phyloP scores from a whole-genome alignment of 2,888 invertebrate genomes.

The Hylaea fasciaria region DNA sequence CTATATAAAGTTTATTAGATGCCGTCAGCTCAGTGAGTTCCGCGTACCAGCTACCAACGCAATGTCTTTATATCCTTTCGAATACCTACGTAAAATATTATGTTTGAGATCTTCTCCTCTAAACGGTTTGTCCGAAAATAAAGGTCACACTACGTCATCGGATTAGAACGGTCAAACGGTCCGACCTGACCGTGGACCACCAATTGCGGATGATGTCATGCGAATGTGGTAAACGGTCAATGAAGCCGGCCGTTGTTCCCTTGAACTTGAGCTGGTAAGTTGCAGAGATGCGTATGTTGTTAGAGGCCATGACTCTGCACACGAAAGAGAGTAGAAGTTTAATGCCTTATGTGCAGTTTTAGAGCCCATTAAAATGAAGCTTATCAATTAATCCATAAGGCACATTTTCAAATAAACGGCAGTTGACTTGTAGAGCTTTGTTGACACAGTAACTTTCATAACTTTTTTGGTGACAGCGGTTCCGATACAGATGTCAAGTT shows the following conservation, averaged over 20 bases:
- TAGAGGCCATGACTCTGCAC: slow-evolving; percentile 3
- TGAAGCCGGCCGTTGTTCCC: slow-evolving; percentile 15
- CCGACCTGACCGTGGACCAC: slow-evolving; percentile 13
- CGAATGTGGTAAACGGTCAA: slow-evolving; percentile 13
- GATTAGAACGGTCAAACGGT: slow-evolving; percentile 17
- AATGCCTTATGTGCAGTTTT: no score
- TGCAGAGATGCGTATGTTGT: not conserved
- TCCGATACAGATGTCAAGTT: no score
- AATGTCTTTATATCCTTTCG: no score
- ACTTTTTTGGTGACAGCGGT: no score
- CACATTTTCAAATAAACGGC: no score
- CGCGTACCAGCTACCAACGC: not conserved
- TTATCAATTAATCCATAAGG: no score
- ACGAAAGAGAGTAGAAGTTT: no score
- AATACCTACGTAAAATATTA: no score
- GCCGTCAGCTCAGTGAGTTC: not conserved
- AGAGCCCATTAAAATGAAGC: no score
- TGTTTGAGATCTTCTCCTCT: not conserved
- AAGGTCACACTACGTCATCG: slow-evolving; percentile 14
- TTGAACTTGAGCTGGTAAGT: slow-evolving; percentile 25
- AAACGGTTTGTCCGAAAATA: not conserved
- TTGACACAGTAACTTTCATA: no score
- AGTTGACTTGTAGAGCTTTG: no score
- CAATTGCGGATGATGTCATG: slow-evolving; percentile 23
- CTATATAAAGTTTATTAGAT: not conserved